Base-by-base conservation (phyloP, 2,888 invertebrate species). In the Sphaerophoria rueppellii region DNA sequence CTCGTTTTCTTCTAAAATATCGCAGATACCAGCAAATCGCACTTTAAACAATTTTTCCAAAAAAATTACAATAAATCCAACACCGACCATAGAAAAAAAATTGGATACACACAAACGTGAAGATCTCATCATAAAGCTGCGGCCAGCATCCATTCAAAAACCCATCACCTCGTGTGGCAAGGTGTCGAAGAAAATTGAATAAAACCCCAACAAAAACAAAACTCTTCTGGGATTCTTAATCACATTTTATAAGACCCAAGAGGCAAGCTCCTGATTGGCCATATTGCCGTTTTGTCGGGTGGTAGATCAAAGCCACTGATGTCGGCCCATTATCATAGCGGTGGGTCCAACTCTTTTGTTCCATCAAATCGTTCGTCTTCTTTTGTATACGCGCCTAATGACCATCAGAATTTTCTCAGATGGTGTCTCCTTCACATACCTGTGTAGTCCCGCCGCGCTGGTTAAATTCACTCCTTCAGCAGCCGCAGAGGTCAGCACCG, bases 291-390 rank as follows among this genome's bases (percentile, higher is more conserved):
- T 48, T 50, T 55, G 35, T 57, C 63, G 43, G 81, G 76, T 43
- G 52, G 58, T 46, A 24, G 83, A 83, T 83, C 83, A 83, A 80
- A 83, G 83, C 12, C 46, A 60, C 37, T 65, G 50, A 55, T 9
- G 50, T 0, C 16, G 24, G 11, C 6, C 50, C 50, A 48, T 70
- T 67, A 67, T 60, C 82, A 48, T 75, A 69, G 80, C 80, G 82
- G 82, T 82, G 69, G 82, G 82, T 82, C 82, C 54, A 82, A 82
- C 79, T 82, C 82, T 82, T 82, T 82, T 82, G 82, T 82, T 82
- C 82, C 79, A 79, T 54, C 61, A 63, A 58, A 67, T 50, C 37
- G 80, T 72, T 54, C 52, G 80, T 71, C 74, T 79, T 80, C 79
- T 67, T 60, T 83, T 71, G 72, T 80, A 72, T 80, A 65, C 75